Evolutionary conservation across 2,888 invertebrate genomes (phyloP), one percentile per base, ranked within the genome.

Genomic region (Drosophila mulleri): DNA sequence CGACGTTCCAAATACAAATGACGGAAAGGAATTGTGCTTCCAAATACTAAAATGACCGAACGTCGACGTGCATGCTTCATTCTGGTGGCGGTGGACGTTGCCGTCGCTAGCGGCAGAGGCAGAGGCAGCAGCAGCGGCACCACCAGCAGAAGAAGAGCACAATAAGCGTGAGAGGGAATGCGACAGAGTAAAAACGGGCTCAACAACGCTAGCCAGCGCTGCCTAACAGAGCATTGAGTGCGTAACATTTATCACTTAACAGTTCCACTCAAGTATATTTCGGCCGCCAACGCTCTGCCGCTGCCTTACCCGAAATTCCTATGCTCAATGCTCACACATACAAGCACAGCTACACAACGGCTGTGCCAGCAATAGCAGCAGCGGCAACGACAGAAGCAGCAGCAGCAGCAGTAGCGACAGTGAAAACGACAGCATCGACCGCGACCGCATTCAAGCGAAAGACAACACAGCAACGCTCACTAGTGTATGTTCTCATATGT

Each of bases 1-100:
- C 80, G 77, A 76, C 80, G 77, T 80, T 78, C 80, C 80, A 78
- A 78, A 78, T 78, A 78, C 77, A 78, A 78, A 78, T 78, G 78
- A 78, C 67, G 62, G 77, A 80, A 72, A 67, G 72, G 37, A 78
- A 80, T 78, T 80, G 71, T 65, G 56, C 62, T 78, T 75, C 76
- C 72, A 71, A 67, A 75, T 65, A 80, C 77, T 59, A 75, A 78
- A 78, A 75, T 72, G 71, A 64, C 57, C 66, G 57, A 64, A n/a
- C 48, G 59, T 12, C 69, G 48, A 29, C 72, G 66, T 71, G 59
- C 65, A 64, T 69, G 65, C 69, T 50, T 67, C 62, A 47, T 69
- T 65, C 62, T 58, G 47, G 50, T 62, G 41, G 42, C 56, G 26
- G 60, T 50, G 37, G 42, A 52, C 5, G 56, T 20, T 61, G 44